A percentile compares a stretch with the other conserved stretches of the same genome.
phyloP scores from a whole-genome alignment of 2,113 vertebrate species.

The Xiphophorus couchianus region DNA sequence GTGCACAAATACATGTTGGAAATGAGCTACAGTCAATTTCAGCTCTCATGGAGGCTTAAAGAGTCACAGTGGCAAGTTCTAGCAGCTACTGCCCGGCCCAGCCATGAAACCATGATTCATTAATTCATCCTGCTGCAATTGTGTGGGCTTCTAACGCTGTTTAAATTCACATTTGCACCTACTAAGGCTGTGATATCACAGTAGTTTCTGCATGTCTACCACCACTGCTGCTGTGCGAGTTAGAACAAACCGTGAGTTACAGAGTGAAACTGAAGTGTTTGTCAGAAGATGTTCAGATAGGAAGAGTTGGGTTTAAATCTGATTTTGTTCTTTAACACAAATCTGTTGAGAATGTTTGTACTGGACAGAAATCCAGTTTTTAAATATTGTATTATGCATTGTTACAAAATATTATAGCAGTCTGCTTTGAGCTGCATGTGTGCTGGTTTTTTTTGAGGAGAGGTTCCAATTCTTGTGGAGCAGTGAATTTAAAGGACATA shows the following conservation, averaged over 20 bases:
- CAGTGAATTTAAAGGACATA: too few species aligned
- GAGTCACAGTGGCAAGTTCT: not conserved
- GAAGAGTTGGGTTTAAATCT: not conserved
- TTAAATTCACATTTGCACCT: constrained; percentile 1
- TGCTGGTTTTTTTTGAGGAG: too few species aligned
- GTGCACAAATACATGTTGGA: not conserved
- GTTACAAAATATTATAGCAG: too few species aligned
- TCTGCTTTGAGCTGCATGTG: too few species aligned
- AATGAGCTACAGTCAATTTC: not conserved
- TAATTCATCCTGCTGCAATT: not conserved
- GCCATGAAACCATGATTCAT: not conserved
- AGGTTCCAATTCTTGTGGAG: too few species aligned
- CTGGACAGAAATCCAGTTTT: not conserved
- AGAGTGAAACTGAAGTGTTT: not conserved
- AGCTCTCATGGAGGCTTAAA: not conserved
- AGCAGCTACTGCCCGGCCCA: not conserved
- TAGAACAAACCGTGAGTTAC: not conserved
- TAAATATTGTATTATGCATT: too few species aligned
- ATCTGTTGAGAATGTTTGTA: not conserved
- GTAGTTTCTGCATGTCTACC: not conserved
- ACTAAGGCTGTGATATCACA: not conserved
- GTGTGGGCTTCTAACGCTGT: not conserved
- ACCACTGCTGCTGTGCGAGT: not conserved
- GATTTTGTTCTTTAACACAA: not conserved
- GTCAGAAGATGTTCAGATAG: not conserved